Evolutionary conservation across 1,140 invertebrate species (phyloP).

Genomic region (Archegozetes longisetosus): DNA sequence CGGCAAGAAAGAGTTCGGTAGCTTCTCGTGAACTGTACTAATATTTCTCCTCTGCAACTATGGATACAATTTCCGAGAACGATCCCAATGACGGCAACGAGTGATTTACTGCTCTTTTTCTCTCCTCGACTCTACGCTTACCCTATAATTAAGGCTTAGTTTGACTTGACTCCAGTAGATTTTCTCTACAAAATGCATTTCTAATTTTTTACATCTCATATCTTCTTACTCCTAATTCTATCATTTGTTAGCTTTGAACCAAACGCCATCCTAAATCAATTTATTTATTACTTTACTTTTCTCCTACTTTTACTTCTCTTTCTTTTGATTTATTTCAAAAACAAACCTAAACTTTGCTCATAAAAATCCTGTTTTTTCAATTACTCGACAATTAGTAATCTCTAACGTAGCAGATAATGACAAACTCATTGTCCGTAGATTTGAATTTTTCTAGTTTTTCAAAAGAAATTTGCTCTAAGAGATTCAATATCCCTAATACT

Average conservation of each 20-base stretch:
- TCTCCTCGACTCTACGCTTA: not conserved
- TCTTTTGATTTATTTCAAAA: not conserved
- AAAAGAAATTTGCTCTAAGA: too few species aligned
- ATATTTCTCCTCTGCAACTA: not conserved
- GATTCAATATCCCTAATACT: too few species aligned
- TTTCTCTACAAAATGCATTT: not conserved
- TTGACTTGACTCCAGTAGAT: not conserved
- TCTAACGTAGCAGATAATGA: too few species aligned
- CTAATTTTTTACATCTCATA: not conserved
- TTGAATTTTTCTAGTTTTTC: too few species aligned
- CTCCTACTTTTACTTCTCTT: not conserved
- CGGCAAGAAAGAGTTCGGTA: not conserved
- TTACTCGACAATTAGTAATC: too few species aligned
- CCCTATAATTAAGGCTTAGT: slow-evolving; percentile 1
- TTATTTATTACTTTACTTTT: not conserved
- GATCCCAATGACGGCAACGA: not conserved
- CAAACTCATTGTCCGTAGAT: too few species aligned
- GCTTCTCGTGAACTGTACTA: not conserved
- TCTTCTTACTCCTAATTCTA: not conserved
- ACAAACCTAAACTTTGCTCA: too few species aligned
- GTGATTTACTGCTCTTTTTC: not conserved
- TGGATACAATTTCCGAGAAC: not conserved
- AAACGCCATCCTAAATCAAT: not conserved
- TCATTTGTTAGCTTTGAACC: not conserved
- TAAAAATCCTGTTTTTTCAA: too few species aligned